phyloP scores from a whole-genome alignment of 2,888 invertebrate genomes.

The Scaptomyza parva region DNA sequence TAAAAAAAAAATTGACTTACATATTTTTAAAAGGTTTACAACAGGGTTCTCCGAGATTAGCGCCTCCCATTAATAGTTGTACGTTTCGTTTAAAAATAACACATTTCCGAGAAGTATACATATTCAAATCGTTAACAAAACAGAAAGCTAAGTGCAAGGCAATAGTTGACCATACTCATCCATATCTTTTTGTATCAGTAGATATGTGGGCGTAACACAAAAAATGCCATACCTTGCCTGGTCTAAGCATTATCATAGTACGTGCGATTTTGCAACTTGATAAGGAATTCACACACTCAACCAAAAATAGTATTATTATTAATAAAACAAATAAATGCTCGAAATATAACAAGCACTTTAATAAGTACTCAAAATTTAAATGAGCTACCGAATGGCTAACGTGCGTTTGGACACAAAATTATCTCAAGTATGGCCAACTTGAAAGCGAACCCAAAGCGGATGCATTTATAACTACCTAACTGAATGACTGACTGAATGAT shows the following conservation, averaged over 20 bases:
- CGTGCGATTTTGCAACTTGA: conserved; percentile 67
- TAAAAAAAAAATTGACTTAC: too few relatives aligned
- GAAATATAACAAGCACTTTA: conserved; percentile 37
- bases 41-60: background rate
- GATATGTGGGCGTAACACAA: conserved; percentile 8
- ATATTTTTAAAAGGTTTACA: background rate
- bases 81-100: background rate
- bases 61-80: background rate
- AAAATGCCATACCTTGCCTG: conserved; percentile 16
- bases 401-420: conserved; percentile 1
- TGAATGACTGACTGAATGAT: background rate
- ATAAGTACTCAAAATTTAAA: conserved; percentile 12
- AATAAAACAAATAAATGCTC: conserved; percentile 42
- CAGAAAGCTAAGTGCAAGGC: background rate
- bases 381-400: background rate
- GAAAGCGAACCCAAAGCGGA: background rate
- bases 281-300: conserved; percentile 36
- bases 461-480: background rate
- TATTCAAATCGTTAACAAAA: background rate
- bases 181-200: conserved; percentile 4
- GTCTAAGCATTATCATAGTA: conserved; percentile 53
- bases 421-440: background rate
- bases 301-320: conserved; percentile 10
- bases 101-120: background rate
- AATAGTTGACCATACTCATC: conserved; percentile 19